Evolutionary conservation across 2,797 vertebrate genomes (phyloP).

Genomic region (Vipera latastei): DNA sequence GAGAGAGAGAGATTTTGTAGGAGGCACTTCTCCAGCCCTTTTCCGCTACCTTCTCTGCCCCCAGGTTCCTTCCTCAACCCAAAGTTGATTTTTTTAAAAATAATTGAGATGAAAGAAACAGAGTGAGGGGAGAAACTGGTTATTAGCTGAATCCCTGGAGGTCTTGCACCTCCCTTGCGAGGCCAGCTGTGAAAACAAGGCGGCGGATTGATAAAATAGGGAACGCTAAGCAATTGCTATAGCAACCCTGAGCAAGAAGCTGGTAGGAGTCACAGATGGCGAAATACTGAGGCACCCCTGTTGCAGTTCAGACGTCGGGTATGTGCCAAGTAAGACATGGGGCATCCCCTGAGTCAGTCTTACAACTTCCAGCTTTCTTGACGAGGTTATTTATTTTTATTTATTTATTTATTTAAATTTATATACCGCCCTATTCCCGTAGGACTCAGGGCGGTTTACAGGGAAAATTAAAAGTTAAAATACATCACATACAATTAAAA

Average conservation of each 20-base stretch:
- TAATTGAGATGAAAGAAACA: conserved; percentile 39
- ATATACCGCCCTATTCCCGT: too few relatives aligned
- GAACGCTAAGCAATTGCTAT: neutral
- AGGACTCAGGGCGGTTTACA: too few relatives aligned
- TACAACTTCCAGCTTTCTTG: neutral
- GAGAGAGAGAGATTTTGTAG: neutral
- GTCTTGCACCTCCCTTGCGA: neutral
- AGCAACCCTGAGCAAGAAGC: neutral
- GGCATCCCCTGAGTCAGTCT: too few relatives aligned
- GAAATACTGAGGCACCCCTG: neutral
- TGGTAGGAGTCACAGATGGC: neutral
- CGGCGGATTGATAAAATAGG: neutral
- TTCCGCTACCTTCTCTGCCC: neutral
- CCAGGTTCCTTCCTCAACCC: neutral
- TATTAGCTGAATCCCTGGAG: conserved; percentile 3
- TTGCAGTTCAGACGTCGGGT: neutral
- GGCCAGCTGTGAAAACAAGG: neutral
- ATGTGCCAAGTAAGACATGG: neutral
- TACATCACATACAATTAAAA: too few relatives aligned
- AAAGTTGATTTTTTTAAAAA: conserved; percentile 18
- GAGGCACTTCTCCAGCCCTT: neutral
- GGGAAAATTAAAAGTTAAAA: too few relatives aligned
- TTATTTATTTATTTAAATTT: too few relatives aligned
- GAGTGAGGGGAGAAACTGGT: neutral
- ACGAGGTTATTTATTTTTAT: too few relatives aligned